Evolutionary conservation across 2,797 vertebrate genomes (phyloP).

Genomic region (Cetoscarus ocellatus): DNA sequence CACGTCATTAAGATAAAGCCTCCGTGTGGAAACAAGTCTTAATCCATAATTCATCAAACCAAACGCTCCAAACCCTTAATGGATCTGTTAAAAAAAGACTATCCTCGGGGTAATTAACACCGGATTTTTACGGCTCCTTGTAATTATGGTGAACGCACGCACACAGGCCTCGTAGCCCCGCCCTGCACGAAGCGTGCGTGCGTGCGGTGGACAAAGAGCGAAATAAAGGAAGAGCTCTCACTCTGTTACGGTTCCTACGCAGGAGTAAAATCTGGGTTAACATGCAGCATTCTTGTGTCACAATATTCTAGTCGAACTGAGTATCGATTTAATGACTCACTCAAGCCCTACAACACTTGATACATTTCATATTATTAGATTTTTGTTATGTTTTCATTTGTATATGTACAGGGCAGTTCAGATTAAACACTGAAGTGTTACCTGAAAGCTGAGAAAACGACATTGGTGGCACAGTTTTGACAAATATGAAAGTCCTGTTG

Average conservation of each 20-base stretch:
- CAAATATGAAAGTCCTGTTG: too few relatives aligned
- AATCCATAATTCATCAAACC: conserved; percentile 14
- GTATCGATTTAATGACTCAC: too few relatives aligned
- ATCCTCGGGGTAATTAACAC: conserved; percentile 29
- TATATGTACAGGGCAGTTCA: too few relatives aligned
- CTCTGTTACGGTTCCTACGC: conserved; percentile 25
- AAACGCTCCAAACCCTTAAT: conserved; percentile 17
- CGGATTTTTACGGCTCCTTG: conserved; percentile 16
- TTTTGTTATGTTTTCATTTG: too few relatives aligned
- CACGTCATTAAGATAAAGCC: background rate
- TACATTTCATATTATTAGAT: too few relatives aligned
- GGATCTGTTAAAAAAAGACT: conserved; percentile 6
- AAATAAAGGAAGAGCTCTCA: conserved; percentile 19
- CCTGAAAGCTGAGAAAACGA: too few relatives aligned
- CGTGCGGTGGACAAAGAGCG: background rate
- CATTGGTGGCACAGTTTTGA: too few relatives aligned
- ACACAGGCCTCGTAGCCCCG: conserved; percentile 26
- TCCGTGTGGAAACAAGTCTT: background rate
- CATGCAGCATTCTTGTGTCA: too few relatives aligned
- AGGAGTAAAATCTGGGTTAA: too few relatives aligned
- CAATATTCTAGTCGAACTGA: too few relatives aligned
- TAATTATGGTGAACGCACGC: conserved; percentile 25
- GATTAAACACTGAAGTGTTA: too few relatives aligned
- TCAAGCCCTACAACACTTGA: too few relatives aligned
- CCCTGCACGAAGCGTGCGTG: conserved; percentile 20